These are phyloP conservation scores for Oncopodura yosiiana DNA, from an alignment of 1,140 invertebrate species.

Conservation along the genomic window DNA sequence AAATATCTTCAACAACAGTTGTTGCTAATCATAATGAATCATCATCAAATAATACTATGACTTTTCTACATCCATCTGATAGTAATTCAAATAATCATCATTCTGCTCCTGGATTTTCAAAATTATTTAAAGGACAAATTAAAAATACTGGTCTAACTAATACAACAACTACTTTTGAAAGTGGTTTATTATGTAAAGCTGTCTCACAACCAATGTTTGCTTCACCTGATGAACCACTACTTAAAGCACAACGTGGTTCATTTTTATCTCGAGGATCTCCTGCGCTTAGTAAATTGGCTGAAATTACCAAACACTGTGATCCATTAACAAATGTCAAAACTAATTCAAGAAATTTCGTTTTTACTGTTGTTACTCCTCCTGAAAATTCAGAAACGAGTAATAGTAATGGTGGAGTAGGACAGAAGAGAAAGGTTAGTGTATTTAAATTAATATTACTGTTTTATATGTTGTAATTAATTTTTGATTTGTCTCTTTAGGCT, in stretches of 20 bases:
- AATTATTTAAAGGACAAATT: too few species aligned
- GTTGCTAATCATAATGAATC: too few species aligned
- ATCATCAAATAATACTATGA: too few species aligned
- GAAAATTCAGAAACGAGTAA: neutral
- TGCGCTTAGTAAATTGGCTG: constrained; percentile 54
- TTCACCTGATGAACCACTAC: constrained; percentile 15
- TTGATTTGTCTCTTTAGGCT: neutral
- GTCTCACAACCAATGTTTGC: constrained; percentile 13
- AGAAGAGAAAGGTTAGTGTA: neutral
- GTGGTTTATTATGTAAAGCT: neutral
- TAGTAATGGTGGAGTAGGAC: too few species aligned
- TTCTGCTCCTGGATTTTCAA: too few species aligned
- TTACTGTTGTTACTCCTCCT: constrained; percentile 45
- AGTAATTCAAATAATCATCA: too few species aligned
- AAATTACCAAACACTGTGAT: constrained; percentile 46
- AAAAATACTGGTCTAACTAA: too few species aligned
- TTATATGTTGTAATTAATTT: neutral
- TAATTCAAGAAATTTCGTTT: constrained; percentile 50
- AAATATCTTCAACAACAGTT: too few species aligned
- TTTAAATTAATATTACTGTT: neutral
- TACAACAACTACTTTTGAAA: neutral
- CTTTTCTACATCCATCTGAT: too few species aligned
- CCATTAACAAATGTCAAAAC: constrained; percentile 38
- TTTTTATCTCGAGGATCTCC: constrained; percentile 56
- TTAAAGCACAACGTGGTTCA: constrained; percentile 49